phyloP scores from a whole-genome alignment of 2,888 invertebrate genomes.

The Limnephilus auricula region DNA sequence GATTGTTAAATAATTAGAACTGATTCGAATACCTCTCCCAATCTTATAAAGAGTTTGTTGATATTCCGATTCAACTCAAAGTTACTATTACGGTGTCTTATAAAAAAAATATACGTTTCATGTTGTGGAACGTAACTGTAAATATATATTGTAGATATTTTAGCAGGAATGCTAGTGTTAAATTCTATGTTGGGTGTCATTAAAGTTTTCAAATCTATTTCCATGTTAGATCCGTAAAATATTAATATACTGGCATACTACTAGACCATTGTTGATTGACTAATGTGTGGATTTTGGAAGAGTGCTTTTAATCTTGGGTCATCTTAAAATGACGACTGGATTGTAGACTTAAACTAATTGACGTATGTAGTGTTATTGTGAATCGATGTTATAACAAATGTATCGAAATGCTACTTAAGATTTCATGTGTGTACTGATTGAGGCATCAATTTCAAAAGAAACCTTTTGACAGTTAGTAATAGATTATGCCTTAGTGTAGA shows the following conservation, averaged over 20 bases:
- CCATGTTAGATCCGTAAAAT: not conserved
- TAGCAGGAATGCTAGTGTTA: slow-evolving; percentile 12
- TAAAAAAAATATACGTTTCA: slow-evolving; percentile 16
- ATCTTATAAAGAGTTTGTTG: slow-evolving; percentile 24
- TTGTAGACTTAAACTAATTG: slow-evolving; percentile 10
- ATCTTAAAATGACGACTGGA: not conserved
- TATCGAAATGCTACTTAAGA: not conserved
- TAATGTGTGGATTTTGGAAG: not conserved
- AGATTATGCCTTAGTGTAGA: not conserved
- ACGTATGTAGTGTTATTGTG: not conserved
- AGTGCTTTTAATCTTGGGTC: not conserved
- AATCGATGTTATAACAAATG: slow-evolving; percentile 16
- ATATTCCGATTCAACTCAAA: slow-evolving; percentile 5
- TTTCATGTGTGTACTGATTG: not conserved
- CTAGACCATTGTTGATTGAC: not conserved
- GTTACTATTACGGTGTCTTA: not conserved
- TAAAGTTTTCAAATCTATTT: slow-evolving; percentile 3
- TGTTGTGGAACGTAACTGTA: slow-evolving; percentile 25
- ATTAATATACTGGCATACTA: not conserved
- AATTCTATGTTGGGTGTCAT: not conserved
- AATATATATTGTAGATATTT: slow-evolving; percentile 21
- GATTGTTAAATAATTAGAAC: not conserved
- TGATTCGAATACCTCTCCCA: not conserved
- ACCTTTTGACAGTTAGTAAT: not conserved
- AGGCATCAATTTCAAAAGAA: not conserved